Evolutionary conservation across 2,888 invertebrate genomes (phyloP).

Genomic region (Drosophila recens): DNA sequence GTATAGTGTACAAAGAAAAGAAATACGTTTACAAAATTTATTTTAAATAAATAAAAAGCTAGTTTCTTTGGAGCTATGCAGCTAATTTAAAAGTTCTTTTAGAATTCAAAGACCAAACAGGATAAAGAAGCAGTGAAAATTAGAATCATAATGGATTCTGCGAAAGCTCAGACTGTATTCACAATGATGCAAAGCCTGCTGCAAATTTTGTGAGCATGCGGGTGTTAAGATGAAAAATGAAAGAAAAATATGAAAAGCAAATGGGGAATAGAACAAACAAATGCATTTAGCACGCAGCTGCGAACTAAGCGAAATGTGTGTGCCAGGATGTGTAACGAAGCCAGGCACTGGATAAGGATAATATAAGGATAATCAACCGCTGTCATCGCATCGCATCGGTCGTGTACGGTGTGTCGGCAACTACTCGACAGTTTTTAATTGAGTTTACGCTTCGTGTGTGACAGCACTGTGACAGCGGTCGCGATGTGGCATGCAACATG

Average conservation of each 20-base stretch:
- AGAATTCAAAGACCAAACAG: not conserved
- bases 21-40: not conserved
- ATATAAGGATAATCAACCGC: conserved; percentile 67
- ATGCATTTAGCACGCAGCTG: conserved; percentile 36
- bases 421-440: conserved; percentile 77
- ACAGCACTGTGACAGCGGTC: conserved; percentile 23
- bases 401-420: conserved; percentile 49
- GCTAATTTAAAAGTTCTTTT: too few relatives aligned
- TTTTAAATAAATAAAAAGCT: too few relatives aligned
- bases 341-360: conserved; percentile 49
- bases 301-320: conserved; percentile 35
- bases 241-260: conserved; percentile 13
- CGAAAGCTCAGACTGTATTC: conserved; percentile 4
- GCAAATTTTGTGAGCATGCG: conserved; percentile 17
- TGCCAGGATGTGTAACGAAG: conserved; percentile 49
- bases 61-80: too few relatives aligned
- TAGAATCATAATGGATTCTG: conserved; percentile 33
- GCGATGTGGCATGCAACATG: conserved; percentile 41
- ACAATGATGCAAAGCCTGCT: conserved; percentile 6
- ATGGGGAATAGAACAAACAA: conserved; percentile 41
- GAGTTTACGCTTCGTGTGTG: conserved; percentile 75
- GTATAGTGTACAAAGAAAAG: not conserved
- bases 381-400: conserved; percentile 50
- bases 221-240: conserved; percentile 21
- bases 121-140: conserved; percentile 10